phyloP scores from a whole-genome alignment of 2,888 invertebrate genomes.

The Girardia tigrina region DNA sequence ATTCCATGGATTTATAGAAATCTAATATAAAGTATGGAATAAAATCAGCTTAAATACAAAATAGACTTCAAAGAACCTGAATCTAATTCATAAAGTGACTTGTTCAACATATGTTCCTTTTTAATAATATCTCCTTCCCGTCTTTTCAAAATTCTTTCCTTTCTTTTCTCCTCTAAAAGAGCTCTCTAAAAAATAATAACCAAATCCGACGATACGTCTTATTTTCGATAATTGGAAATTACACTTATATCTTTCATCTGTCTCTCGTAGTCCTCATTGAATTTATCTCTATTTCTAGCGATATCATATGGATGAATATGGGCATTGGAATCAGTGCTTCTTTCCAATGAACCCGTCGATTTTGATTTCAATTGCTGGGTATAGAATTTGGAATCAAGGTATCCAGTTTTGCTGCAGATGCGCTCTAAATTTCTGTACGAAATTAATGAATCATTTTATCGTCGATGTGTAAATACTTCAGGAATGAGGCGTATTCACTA shows the following conservation, averaged over 20 bases:
- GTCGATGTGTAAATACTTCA: background rate
- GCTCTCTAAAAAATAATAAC: background rate
- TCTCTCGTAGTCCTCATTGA: background rate
- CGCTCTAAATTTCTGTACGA: background rate
- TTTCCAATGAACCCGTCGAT: background rate
- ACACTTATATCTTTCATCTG: conserved; percentile 1
- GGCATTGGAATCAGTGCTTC: background rate
- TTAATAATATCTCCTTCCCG: conserved; percentile 1
- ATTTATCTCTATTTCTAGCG: background rate
- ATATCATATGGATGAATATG: background rate
- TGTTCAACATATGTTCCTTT: background rate
- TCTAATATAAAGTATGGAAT: too few species aligned
- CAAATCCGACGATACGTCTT: background rate
- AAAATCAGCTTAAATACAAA: too few species aligned
- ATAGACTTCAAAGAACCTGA: background rate
- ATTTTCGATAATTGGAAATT: background rate
- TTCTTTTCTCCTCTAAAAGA: background rate
- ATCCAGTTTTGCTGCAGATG: background rate
- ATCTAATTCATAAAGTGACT: conserved; percentile 6
- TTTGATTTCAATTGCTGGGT: background rate
- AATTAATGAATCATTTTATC: background rate
- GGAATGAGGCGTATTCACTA: conserved; percentile 7
- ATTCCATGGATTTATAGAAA: too few species aligned
- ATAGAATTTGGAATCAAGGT: conserved; percentile 1
- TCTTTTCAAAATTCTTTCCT: conserved; percentile 19